Conservation (phyloP, 2,797 vertebrate genomes). For the Arctocebus calabarensis region DNA sequence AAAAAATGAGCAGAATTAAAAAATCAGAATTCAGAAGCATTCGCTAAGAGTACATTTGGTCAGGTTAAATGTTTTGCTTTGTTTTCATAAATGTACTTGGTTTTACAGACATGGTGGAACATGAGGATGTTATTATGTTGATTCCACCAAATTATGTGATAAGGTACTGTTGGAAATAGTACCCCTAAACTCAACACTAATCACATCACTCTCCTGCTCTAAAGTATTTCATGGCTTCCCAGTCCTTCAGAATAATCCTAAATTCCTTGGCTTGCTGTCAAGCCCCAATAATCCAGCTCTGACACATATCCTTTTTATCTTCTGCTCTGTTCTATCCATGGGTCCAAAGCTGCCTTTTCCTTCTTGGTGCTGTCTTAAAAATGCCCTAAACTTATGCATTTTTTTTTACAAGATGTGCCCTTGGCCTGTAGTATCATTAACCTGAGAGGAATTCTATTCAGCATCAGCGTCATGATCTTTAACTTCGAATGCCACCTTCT, state of each 20-base stretch:
- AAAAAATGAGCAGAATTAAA: not conserved
- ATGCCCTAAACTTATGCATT: not conserved
- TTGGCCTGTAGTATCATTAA: not conserved
- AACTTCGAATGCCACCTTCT: not conserved
- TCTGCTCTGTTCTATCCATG: not conserved
- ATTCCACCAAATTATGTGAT: not conserved
- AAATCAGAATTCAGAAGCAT: not conserved
- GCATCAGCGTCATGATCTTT: not conserved
- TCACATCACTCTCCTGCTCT: not conserved
- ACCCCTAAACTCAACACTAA: not conserved
- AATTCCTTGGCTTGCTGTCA: not conserved
- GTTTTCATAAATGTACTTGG: not conserved
- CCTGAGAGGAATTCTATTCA: not conserved
- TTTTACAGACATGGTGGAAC: not conserved
- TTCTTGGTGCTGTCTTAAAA: not conserved
- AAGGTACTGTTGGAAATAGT: not conserved
- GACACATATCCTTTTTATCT: not conserved
- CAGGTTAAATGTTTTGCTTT: not conserved
- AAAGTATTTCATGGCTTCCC: not conserved
- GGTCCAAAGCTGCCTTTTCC: not conserved
- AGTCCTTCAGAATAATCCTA: not conserved
- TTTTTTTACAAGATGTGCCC: not conserved
- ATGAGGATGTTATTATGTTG: not conserved
- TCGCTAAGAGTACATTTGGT: not conserved
- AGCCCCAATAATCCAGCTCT: not conserved